Conservation (phyloP, 2,888 invertebrate species). For the Chloroclystis v-ata region DNA sequence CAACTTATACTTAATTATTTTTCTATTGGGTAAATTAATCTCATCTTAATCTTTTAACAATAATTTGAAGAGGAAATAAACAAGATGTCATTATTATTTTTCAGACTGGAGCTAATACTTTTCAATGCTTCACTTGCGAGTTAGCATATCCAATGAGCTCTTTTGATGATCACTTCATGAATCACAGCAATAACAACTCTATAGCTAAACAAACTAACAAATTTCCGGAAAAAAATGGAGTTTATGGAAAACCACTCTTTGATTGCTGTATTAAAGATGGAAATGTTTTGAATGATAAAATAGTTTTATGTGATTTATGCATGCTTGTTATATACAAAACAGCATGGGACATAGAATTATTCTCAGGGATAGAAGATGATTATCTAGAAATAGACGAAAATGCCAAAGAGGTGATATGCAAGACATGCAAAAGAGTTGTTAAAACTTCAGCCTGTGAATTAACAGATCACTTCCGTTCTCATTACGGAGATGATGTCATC, state of each 20-base stretch:
- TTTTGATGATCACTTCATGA: conserved; percentile 33
- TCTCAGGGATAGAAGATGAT: conserved; percentile 31
- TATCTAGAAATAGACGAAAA: conserved; percentile 36
- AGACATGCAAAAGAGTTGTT: conserved; percentile 36
- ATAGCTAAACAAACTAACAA: background rate
- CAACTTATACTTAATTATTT: too few species aligned
- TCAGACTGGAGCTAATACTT: conserved; percentile 40
- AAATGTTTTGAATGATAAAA: background rate
- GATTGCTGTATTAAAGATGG: conserved; percentile 4
- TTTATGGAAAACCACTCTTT: background rate
- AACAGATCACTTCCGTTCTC: conserved; percentile 30
- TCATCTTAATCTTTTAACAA: too few species aligned
- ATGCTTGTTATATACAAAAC: conserved; percentile 17
- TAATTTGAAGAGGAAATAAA: too few species aligned
- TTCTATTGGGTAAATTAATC: too few species aligned
- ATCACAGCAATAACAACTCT: conserved; percentile 14
- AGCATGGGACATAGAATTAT: conserved; percentile 24
- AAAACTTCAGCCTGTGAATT: conserved; percentile 28
- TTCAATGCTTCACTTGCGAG: conserved; percentile 53
- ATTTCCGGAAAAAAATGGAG: background rate
- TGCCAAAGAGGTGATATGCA: conserved; percentile 38
- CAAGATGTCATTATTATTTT: conserved; percentile 21
- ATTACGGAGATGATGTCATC: conserved; percentile 19
- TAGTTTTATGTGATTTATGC: conserved; percentile 10
- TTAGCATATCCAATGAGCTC: conserved; percentile 24